Evolutionary conservation across 2,888 invertebrate genomes (phyloP).

Genomic region (Xanthia icteritia): DNA sequence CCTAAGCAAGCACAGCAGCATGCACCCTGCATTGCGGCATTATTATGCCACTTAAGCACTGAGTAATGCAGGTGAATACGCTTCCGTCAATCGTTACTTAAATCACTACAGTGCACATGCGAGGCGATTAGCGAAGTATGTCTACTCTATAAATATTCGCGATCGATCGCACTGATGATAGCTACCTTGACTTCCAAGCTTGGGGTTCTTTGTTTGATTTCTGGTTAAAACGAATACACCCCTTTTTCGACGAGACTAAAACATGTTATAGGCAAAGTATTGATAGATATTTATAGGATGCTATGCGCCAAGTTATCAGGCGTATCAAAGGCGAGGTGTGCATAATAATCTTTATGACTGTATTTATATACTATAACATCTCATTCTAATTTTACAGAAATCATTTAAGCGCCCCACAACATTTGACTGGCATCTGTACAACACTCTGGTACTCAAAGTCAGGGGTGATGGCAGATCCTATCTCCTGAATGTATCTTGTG

Average conservation of each 20-base stretch:
- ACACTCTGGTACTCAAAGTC: constrained; percentile 93
- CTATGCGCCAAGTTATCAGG: background rate
- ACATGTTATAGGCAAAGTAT: background rate
- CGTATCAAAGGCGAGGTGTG: background rate
- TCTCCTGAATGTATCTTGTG: constrained; percentile 94
- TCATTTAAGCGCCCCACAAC: constrained; percentile 94
- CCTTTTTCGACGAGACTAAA: background rate
- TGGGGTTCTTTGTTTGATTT: background rate
- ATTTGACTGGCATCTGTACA: constrained; percentile 95
- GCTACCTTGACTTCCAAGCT: background rate
- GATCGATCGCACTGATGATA: background rate
- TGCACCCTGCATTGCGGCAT: constrained; percentile 36
- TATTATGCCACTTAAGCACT: background rate
- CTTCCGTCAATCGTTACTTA: background rate
- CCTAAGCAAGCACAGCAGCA: background rate
- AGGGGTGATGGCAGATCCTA: constrained; percentile 99
- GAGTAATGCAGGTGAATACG: background rate
- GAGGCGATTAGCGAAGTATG: background rate
- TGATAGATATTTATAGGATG: background rate
- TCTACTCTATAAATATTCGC: background rate
- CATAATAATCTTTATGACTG: background rate
- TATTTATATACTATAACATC: background rate
- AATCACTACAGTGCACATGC: background rate
- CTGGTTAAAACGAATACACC: background rate
- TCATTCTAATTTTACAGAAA: constrained; percentile 90